Base-by-base conservation (phyloP, 1,140 invertebrate genomes). In the Solen grandis region DNA sequence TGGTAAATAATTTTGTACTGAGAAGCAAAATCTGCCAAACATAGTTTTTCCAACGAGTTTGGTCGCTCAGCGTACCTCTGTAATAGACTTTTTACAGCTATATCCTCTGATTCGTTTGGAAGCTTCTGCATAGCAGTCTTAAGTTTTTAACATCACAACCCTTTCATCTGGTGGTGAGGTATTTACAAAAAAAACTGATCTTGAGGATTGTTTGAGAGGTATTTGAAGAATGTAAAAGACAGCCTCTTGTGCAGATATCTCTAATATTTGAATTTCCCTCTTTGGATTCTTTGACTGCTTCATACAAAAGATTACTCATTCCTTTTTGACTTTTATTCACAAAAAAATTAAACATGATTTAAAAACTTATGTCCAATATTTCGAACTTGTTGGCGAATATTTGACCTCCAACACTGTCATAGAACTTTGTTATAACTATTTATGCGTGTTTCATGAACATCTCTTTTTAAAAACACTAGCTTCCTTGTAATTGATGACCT, bases 321-420 rank as follows among this genome's bases (percentile, higher is more conserved):
- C 36, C 35, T 31, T 36, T n/a, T 65, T 25, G 25, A 27, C 19
- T 50, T n/a, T 65, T 55, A 74, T 14, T 59, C 62, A 74, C 81
- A 83, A 10, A 76, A 60, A 55, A 79, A 83, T 10, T 69, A 41
- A 60, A 79, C 63, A 8, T 33, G 25, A n/a, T n/a, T n/a, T n/a
- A n/a, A n/a, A n/a, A n/a, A n/a, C n/a, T n/a, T n/a, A 57, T 85
- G 76, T 36, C 83, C 74, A 38, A 85, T 70, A 16, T 16, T 29
- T 1, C 78, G 31, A 57, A 57, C 78, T 25, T 83, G 75, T 2
- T 79, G 16, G 25, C 79, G 75, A 35, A 74, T 50, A 29, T 83
- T 83, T n/a, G 81, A 68, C 57, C 19, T 60, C 75, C 81, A 83
- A 4, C 55, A 59, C 50, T 73, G n/a, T n/a, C 77, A n/a, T n/a